Conservation (phyloP, 2,888 invertebrate species). For the Mechanitis mazaeus region DNA sequence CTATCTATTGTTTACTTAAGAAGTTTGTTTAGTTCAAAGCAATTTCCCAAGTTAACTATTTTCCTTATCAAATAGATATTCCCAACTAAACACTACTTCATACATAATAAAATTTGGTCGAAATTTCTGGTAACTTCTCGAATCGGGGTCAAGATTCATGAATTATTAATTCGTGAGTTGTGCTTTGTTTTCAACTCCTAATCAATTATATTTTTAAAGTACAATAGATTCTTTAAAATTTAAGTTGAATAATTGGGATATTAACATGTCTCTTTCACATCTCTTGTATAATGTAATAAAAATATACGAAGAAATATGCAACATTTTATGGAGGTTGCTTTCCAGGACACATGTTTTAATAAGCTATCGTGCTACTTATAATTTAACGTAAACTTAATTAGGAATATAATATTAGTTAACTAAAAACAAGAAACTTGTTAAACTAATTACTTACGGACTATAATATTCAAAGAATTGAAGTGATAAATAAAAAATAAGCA, state of each 20-base stretch:
- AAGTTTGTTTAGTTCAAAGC: constrained; percentile 14
- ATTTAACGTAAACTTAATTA: too few relatives aligned
- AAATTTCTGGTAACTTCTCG: constrained; percentile 28
- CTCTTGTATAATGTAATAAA: too few relatives aligned
- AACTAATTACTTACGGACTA: too few relatives aligned
- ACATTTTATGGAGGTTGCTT: too few relatives aligned
- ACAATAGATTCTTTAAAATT: neutral
- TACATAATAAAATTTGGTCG: constrained; percentile 26
- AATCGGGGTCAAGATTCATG: constrained; percentile 29
- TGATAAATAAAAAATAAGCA: too few relatives aligned
- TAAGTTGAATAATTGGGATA: neutral
- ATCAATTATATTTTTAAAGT: constrained; percentile 25
- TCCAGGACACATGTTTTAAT: too few relatives aligned
- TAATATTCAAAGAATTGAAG: too few relatives aligned
- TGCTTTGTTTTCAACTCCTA: constrained; percentile 27
- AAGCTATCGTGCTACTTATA: too few relatives aligned
- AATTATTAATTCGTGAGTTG: constrained; percentile 32
- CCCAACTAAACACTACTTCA: constrained; percentile 22
- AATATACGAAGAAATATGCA: too few relatives aligned
- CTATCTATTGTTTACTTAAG: constrained; percentile 11
- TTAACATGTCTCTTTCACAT: neutral
- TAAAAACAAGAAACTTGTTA: too few relatives aligned
- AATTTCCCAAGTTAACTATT: constrained; percentile 19
- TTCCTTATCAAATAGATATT: constrained; percentile 24
- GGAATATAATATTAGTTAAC: too few relatives aligned